phyloP scores from a whole-genome alignment of 2,797 vertebrate genomes.

The Xiphophorus birchmanni region DNA sequence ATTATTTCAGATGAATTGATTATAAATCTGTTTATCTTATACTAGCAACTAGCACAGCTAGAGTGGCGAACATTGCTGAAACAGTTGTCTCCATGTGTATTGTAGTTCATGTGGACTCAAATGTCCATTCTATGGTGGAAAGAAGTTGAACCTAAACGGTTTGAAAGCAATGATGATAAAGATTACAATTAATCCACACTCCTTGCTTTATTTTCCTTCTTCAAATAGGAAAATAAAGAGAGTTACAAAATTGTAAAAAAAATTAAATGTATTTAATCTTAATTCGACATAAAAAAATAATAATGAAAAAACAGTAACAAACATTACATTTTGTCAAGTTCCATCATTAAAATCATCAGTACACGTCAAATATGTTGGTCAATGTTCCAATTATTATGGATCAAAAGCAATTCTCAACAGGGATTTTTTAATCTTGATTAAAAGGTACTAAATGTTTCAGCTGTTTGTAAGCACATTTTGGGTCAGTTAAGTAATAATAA shows the following conservation, averaged over 20 bases:
- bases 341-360: too few species aligned
- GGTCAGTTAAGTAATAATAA: too few species aligned
- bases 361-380: too few species aligned
- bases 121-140: background rate
- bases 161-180: background rate
- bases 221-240: background rate
- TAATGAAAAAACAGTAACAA: background rate
- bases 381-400: too few species aligned
- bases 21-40: background rate
- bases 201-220: background rate
- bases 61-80: background rate
- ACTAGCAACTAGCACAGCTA: background rate
- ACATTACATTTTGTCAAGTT: background rate
- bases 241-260: background rate
- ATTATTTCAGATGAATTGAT: background rate
- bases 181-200: background rate
- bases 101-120: background rate
- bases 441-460: too few species aligned
- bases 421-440: too few species aligned
- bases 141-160: background rate
- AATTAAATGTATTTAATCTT: background rate
- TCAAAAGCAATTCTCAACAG: background rate
- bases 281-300: background rate
- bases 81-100: background rate
- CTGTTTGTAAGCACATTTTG: too few species aligned